These are phyloP conservation scores for Sebastes hopkinsi DNA, from an alignment of 2,797 vertebrate species.

Conservation along the genomic window DNA sequence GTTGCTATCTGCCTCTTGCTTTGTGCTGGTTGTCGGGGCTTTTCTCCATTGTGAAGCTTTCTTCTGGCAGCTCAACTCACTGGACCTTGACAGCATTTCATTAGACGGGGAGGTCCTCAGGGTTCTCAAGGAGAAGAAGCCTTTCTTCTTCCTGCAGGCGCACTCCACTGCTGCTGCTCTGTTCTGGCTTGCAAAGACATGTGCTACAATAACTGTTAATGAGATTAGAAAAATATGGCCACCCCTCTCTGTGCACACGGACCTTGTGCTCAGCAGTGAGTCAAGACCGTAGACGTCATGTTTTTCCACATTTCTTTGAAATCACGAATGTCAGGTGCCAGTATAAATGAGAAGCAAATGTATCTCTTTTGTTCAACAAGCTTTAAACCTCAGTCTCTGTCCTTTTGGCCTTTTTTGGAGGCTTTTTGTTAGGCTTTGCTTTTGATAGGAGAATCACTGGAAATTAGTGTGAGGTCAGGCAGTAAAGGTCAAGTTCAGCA, in stretches of 20 bases:
- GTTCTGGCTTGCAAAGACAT: constrained; percentile 39
- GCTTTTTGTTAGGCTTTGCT: background rate
- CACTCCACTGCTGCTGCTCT: constrained; percentile 16
- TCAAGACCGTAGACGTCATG: background rate
- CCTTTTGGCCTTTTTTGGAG: background rate
- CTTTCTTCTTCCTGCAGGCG: constrained; percentile 47
- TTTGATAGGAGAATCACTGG: background rate
- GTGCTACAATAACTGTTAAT: constrained; percentile 66
- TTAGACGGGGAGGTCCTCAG: constrained; percentile 70
- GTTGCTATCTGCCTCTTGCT: constrained; percentile 55
- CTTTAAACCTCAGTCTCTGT: background rate
- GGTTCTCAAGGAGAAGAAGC: constrained; percentile 56
- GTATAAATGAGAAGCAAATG: background rate
- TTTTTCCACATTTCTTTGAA: background rate
- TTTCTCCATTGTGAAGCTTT: constrained; percentile 65
- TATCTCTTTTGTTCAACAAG: background rate
- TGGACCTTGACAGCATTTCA: constrained; percentile 79
- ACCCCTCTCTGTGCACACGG: constrained; percentile 2
- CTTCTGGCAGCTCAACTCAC: constrained; percentile 71
- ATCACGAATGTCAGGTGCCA: background rate
- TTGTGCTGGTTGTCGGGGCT: constrained; percentile 55
- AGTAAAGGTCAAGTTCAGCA: background rate
- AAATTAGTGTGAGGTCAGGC: background rate
- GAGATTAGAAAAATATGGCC: constrained; percentile 54
- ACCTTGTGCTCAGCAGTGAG: constrained; percentile 1